Evolutionary conservation across 2,113 vertebrate genomes (phyloP).

Genomic region (Phylloscopus trochiloides): DNA sequence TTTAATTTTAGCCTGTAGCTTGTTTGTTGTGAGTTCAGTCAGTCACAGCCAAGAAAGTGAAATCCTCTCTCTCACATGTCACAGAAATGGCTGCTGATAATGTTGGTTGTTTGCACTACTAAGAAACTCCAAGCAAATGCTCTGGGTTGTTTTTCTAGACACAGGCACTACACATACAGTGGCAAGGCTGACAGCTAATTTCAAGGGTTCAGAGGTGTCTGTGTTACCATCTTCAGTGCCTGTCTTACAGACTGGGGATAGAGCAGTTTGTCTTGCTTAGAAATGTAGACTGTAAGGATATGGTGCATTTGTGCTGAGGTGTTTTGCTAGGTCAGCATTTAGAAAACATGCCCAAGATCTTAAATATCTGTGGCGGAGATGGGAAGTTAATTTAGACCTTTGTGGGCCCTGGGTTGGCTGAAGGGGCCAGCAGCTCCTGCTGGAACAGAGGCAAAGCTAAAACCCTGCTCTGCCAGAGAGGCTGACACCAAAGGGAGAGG

Average conservation of each 20-base stretch:
- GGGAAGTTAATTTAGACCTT: background rate
- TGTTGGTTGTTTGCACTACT: background rate
- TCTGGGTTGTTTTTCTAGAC: background rate
- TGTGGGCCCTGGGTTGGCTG: background rate
- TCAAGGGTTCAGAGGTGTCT: background rate
- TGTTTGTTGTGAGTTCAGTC: background rate
- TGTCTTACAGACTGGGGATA: background rate
- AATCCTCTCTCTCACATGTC: rapidly evolving
- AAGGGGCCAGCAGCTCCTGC: background rate
- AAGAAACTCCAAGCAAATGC: background rate
- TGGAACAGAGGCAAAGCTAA: background rate
- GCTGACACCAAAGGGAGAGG: background rate
- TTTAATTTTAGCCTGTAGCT: background rate
- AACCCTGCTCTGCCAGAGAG: background rate
- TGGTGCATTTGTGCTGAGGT: background rate
- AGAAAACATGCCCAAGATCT: background rate
- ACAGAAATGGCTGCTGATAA: background rate
- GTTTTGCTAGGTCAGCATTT: background rate
- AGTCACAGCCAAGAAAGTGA: background rate
- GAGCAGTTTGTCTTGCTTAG: background rate
- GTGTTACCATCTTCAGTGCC: background rate
- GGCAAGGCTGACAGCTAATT: background rate
- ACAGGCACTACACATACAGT: no score
- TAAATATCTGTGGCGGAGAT: background rate
- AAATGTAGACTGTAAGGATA: background rate